Conservation (phyloP, 2,797 vertebrate genomes). For the Falco naumanni region DNA sequence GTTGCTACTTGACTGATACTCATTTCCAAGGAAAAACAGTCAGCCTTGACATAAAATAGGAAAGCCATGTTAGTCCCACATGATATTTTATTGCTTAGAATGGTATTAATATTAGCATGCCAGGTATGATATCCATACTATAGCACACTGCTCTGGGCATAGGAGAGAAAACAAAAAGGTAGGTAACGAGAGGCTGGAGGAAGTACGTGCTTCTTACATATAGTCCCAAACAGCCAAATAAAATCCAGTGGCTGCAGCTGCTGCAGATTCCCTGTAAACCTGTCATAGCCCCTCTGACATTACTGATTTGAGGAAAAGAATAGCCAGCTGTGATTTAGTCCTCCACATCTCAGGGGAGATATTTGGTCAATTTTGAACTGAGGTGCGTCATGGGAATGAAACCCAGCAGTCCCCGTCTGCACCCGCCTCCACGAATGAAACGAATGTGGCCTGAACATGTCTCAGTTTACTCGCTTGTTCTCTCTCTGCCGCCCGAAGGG, state of each 20-base stretch:
- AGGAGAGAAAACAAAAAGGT: not conserved
- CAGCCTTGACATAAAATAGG: not conserved
- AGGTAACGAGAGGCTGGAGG: not conserved
- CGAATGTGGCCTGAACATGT: fast-evolving
- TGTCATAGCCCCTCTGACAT: not conserved
- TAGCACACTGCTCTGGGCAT: not conserved
- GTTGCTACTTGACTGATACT: not conserved
- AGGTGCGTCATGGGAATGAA: not conserved
- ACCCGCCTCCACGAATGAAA: not conserved
- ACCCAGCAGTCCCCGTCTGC: not conserved
- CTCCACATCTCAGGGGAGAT: not conserved
- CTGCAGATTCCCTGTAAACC: not conserved
- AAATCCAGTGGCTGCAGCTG: not conserved
- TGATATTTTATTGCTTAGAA: not conserved
- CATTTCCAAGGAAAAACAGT: not conserved
- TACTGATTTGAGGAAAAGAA: not conserved
- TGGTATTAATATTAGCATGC: not conserved
- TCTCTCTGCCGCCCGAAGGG: not conserved
- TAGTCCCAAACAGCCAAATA: not conserved
- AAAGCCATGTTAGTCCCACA: not conserved
- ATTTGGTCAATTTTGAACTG: not conserved
- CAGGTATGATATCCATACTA: not conserved
- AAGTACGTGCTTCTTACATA: not conserved
- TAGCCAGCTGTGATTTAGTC: not conserved
- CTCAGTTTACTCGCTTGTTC: fast-evolving